Evolutionary conservation across 1,140 invertebrate species (phyloP), one percentile per base, ranked within the genome.

Genomic region (Penaeus japonicus): DNA sequence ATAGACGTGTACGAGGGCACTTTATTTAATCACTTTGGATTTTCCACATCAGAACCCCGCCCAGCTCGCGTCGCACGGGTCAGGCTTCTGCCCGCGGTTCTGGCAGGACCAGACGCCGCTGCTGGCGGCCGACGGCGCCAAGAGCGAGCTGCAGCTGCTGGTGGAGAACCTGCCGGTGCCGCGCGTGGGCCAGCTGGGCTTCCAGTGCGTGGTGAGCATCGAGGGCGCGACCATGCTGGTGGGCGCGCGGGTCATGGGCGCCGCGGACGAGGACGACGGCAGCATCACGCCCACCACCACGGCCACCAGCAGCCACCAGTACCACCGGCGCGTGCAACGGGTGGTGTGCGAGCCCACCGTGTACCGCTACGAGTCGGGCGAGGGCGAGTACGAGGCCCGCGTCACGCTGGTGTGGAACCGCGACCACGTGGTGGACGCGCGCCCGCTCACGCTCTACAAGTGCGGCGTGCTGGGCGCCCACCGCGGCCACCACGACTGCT

Each of bases 391-490:
- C 91, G 95, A 97, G 92, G 97, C 97, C 0, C 96, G 95, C 91
- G 96, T 98, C 54, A 96, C 96, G 89, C 96, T 98, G 53, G 95
- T 97, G 30, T 98, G 97, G 97, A 98, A 98, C 93, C 94, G 96
- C 54, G 97, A 97, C 92, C 97, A 98, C 92, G 97, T 97, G 91
- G 95, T 98, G 65, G 97, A 98, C 92, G 96, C 96, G 12, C 96
- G 97, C 24, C 96, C 95, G 91, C 96, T 99, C 75, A 96, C 96
- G 30, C 93, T 99, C 53, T 99, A 98, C 92, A 99, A 99, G 93
- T 99, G 98, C 93, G 96, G 97, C 92, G 96, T 98, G 82, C 93
- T 99, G 84, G 98, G 97, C 20, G 97, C 97, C 5, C 97, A 98
- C 92, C 94, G 96, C 70, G 96, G 97, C 91, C 96, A 97, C 92